Conservation (phyloP, 2,113 vertebrate genomes). For the Megaptera novaeangliae region DNA sequence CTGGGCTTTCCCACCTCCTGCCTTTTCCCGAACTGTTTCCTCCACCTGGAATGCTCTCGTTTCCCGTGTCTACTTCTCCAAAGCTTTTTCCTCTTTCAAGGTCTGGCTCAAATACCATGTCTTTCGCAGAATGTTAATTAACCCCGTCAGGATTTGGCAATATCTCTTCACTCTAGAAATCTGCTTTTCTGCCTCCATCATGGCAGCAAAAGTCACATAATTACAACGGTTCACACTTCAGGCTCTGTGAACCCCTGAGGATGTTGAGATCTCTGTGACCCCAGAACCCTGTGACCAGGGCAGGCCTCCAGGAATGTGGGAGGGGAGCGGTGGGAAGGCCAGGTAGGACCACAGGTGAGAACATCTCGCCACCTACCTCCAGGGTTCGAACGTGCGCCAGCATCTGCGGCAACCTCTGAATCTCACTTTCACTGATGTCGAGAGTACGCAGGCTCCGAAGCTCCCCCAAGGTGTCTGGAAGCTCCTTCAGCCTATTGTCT, state of each 20-base stretch:
- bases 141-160: not conserved
- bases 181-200: not conserved
- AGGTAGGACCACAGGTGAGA: fast-evolving
- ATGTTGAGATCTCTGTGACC: not conserved
- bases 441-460: constrained; percentile 87
- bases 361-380: constrained; percentile 79
- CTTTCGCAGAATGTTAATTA: not conserved
- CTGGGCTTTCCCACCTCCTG: not conserved
- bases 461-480: constrained; percentile 81
- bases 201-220: not conserved
- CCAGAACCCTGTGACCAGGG: not conserved
- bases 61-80: not conserved
- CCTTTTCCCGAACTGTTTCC: not conserved
- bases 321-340: fast-evolving
- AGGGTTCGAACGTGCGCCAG: constrained; percentile 87
- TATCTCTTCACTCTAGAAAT: not conserved
- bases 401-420: constrained; percentile 83
- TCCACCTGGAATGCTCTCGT: too few relatives aligned
- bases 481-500: constrained; percentile 89
- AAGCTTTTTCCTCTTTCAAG: not conserved
- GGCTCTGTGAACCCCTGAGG: not conserved
- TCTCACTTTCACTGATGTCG: constrained; percentile 87
- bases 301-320: not conserved
- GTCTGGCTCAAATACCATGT: not conserved
- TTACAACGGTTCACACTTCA: fast-evolving